Conservation (phyloP, 2,888 invertebrate species). For the Crematogaster levior region DNA sequence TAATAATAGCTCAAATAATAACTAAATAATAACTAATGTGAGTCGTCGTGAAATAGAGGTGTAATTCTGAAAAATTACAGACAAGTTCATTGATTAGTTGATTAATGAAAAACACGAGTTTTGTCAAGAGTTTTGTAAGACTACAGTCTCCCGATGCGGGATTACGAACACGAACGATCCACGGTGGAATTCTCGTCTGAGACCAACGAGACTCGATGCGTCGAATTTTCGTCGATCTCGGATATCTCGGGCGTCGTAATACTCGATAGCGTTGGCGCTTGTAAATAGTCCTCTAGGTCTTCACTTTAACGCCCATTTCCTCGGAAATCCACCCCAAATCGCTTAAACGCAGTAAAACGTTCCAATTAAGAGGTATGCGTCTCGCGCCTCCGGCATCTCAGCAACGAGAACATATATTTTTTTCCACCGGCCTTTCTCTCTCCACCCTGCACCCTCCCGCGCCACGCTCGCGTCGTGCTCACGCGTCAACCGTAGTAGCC, state of each 20-base stretch:
- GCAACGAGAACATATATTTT: constrained; percentile 77
- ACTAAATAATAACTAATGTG: neutral
- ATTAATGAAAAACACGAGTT: neutral
- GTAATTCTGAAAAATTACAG: neutral
- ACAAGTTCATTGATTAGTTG: neutral
- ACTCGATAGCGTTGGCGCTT: constrained; percentile 63
- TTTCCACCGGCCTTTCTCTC: constrained; percentile 52
- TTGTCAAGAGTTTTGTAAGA: too few species aligned
- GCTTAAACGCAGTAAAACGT: constrained; percentile 81
- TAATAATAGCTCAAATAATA: neutral
- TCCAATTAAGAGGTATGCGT: constrained; percentile 86
- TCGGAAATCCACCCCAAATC: constrained; percentile 84
- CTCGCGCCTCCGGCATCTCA: constrained; percentile 80
- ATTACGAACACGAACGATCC: neutral
- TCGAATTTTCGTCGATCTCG: constrained; percentile 32
- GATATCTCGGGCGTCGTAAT: constrained; percentile 28
- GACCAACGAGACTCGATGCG: neutral
- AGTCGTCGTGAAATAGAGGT: neutral
- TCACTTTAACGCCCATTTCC: constrained; percentile 84
- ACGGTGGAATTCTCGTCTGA: constrained; percentile 2
- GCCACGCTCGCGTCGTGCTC: constrained; percentile 27
- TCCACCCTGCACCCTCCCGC: constrained; percentile 23
- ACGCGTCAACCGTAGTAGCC: constrained; percentile 40
- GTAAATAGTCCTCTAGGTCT: constrained; percentile 71
- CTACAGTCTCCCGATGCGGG: neutral